phyloP scores from a whole-genome alignment of 2,113 vertebrate genomes.

The Gymnogyps californianus region DNA sequence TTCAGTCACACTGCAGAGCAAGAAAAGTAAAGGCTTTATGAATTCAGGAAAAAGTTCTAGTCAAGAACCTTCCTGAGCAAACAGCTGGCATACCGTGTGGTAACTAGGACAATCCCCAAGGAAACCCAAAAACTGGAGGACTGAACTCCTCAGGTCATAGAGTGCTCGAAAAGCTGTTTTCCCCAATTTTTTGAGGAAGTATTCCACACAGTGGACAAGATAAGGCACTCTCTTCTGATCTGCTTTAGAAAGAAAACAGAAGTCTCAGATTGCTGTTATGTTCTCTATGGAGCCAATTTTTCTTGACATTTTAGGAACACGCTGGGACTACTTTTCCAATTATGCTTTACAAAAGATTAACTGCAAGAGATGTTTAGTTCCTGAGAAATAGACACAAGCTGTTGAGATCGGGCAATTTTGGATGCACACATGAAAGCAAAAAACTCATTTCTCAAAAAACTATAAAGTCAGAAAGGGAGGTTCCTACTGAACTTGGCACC shows the following conservation, averaged over 20 bases:
- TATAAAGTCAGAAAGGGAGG: not conserved
- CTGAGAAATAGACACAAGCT: not conserved
- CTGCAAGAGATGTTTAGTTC: not conserved
- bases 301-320: not conserved
- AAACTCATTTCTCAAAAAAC: accelerated
- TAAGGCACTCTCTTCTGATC: not conserved
- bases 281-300: not conserved
- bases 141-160: not conserved
- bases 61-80: not conserved
- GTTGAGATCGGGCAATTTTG: not conserved
- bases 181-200: not conserved
- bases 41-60: not conserved
- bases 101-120: not conserved
- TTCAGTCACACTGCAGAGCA: not conserved
- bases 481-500: not conserved
- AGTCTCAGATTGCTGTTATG: not conserved
- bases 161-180: not conserved
- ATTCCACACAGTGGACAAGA: not conserved
- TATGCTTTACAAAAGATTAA: not conserved
- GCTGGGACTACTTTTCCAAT: not conserved
- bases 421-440: not conserved
- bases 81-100: not conserved
- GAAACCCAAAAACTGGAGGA: not conserved
- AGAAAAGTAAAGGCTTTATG: not conserved
- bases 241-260: not conserved